Evolutionary conservation across 2,888 invertebrate species (phyloP), one percentile per base, ranked within the genome.

Genomic region (Agrochola lota): DNA sequence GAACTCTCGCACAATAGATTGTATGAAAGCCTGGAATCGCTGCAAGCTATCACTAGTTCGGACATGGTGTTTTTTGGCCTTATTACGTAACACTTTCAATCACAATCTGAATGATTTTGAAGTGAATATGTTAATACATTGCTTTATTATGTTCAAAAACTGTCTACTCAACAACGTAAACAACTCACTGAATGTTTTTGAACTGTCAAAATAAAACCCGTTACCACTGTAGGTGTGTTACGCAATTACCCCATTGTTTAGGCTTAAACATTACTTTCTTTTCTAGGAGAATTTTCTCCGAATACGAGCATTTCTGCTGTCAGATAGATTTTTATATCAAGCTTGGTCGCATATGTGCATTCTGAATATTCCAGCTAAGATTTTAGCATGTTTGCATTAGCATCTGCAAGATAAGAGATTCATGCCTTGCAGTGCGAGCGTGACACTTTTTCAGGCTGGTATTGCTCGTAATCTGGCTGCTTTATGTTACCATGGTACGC

Each of bases 221-320:
- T 9, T 23, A 1, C 20, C 20, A 3, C 8, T 20, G 20, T 23
- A 52, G 20, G 23, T 52, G 57, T 20, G 52, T 52, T 20, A 52
- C 3, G 52, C 8, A 20, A 8, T 6, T 6, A 49, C 17, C 15
- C 15, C 15, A 5, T 12, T 8, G 35, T 5, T 35, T 35, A 35
- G 35, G 20, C 17, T 26, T n/a, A 26, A 43, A 43, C 26, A 67
- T 23, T 68, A 40, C 11, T 52, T 23, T 9, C 23, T 40, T 23
- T 72, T 49, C 40, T 40, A 40, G n/a, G 49, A n/a, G 6, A 71
- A 23, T 55, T 43, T 55, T 30, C 17, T 43, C 30, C 46, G 0
- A 6, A 12, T 30, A 15, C 11, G 40, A 73, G n/a, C 26, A 55
- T 55, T 73, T 73, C 5, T 73, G 11, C 40, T 72, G 49, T 55